Percentiles rank a stretch among this genome's conserved stretches.
Conservation (phyloP, 2,113 vertebrate genomes). For the Nymphicus hollandicus region DNA sequence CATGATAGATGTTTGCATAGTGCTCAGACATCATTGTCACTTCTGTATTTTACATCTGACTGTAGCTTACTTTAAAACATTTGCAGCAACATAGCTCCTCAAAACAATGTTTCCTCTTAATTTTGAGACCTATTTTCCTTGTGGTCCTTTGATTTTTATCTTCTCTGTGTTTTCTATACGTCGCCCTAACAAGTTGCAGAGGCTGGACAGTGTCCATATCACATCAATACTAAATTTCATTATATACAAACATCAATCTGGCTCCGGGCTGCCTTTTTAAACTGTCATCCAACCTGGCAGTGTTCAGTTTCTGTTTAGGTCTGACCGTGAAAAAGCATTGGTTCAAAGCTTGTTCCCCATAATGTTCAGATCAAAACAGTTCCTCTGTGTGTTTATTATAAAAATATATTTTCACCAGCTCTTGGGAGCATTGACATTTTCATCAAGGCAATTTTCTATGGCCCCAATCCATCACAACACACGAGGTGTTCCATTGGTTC, state of each 20-base stretch:
- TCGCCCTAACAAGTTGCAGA: background rate
- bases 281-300: constrained; percentile 60
- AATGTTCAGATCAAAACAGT: constrained; percentile 72
- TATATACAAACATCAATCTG: constrained; percentile 72
- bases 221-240: constrained; percentile 66
- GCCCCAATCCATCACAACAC: constrained; percentile 63
- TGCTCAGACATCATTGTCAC: background rate
- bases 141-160: constrained; percentile 43
- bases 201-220: constrained; percentile 68
- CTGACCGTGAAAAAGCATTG: constrained; percentile 64
- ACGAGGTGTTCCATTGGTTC: constrained; percentile 53
- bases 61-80: background rate
- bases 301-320: constrained; percentile 70
- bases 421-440: constrained; percentile 67
- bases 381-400: constrained; percentile 70
- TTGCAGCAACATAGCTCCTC: background rate
- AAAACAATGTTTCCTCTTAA: background rate
- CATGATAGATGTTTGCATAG: background rate
- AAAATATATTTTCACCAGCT: constrained; percentile 70
- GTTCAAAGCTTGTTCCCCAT: constrained; percentile 70
- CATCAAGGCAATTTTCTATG: constrained; percentile 66
- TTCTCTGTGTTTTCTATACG: constrained; percentile 8
- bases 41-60: background rate
- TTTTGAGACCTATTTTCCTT: background rate
- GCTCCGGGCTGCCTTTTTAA: constrained; percentile 66